Conservation (phyloP, 2,113 vertebrate genomes). For the Microcebus lehilahytsara region DNA sequence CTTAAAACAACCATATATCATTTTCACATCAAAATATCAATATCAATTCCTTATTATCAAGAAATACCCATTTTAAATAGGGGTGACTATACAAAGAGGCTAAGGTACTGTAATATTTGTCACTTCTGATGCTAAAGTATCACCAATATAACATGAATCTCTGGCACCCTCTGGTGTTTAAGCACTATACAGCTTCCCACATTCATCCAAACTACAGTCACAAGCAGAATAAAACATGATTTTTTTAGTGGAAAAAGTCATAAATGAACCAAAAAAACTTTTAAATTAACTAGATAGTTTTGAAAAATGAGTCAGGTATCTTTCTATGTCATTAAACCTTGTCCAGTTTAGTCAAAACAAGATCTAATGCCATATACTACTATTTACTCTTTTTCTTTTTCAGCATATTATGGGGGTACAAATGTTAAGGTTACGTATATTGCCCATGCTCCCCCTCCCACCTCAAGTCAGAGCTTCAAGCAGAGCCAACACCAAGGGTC, state of each 20-base stretch:
- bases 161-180: constrained; percentile 85
- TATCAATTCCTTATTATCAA: background rate
- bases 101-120: background rate
- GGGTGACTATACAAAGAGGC: background rate
- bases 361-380: background rate
- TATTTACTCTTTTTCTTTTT: background rate
- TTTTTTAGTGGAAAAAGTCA: background rate
- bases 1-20: background rate
- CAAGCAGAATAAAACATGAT: background rate
- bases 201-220: background rate
- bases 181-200: background rate
- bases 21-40: background rate
- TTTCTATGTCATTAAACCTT: background rate
- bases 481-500: background rate
- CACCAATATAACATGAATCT: constrained; percentile 72
- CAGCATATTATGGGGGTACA: too few species aligned
- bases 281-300: background rate
- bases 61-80: background rate
- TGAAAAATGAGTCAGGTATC: background rate
- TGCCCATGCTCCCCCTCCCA: too few species aligned
- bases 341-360: background rate
- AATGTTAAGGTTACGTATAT: too few species aligned
- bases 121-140: background rate
- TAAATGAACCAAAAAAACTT: background rate
- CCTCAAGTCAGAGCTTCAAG: too few species aligned